Percentiles rank a stretch among this genome's conserved stretches.
These are phyloP conservation scores for Tupaia chinensis DNA, from an alignment of 2,113 vertebrate species.

Conservation along the genomic window DNA sequence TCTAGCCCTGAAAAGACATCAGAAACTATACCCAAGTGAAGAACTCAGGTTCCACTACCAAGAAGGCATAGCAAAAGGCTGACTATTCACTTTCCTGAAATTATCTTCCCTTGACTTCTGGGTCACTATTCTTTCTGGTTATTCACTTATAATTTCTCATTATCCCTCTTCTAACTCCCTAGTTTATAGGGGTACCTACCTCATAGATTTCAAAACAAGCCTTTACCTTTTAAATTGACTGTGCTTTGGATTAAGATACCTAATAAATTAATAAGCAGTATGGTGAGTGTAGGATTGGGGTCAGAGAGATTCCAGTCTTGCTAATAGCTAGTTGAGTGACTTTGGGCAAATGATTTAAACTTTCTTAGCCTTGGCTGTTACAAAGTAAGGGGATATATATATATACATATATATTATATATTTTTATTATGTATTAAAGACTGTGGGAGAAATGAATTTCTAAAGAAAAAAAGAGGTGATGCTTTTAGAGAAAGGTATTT, in stretches of 20 bases:
- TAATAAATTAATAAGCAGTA: background rate
- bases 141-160: constrained; percentile 18
- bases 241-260: background rate
- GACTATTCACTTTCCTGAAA: constrained; percentile 16
- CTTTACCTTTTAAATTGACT: background rate
- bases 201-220: background rate
- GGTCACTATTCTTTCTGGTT: background rate
- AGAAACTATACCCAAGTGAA: background rate
- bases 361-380: background rate
- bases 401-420: background rate
- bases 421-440: background rate
- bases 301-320: background rate
- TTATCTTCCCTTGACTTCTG: constrained; percentile 9
- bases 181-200: background rate
- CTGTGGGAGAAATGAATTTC: constrained; percentile 14
- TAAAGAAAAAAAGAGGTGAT: constrained; percentile 49
- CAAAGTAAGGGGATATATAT: background rate
- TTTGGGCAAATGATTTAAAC: background rate
- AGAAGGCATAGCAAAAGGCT: background rate
- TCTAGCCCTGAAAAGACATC: background rate
- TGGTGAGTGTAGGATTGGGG: background rate
- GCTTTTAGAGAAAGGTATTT: constrained; percentile 31
- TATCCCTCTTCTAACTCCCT: background rate
- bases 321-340: background rate
- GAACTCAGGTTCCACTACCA: background rate